Percentiles rank a stretch among this genome's conserved stretches.
These are phyloP conservation scores for Silurus lanzhouensis DNA, from an alignment of 2,797 vertebrate species.

Conservation along the genomic window DNA sequence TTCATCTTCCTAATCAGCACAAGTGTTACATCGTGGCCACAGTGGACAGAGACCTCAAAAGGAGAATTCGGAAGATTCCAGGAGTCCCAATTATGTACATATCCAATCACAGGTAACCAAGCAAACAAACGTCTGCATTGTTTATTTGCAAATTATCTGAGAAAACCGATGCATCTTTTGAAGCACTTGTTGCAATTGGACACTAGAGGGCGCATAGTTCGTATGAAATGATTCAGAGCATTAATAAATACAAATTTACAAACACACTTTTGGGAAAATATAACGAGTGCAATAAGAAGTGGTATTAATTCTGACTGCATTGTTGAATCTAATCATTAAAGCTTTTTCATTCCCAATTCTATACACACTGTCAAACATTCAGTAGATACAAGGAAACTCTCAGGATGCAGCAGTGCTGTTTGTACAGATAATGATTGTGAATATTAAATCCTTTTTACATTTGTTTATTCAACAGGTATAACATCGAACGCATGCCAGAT, in stretches of 20 bases:
- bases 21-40: conserved; percentile 99
- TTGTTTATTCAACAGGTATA: conserved; percentile 79
- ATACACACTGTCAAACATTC: background rate
- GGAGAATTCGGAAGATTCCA: conserved; percentile 93
- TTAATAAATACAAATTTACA: background rate
- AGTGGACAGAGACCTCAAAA: conserved; percentile 94
- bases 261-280: background rate
- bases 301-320: background rate
- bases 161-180: background rate
- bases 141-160: background rate
- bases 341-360: no score
- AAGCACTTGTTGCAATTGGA: background rate
- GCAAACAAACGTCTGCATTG: background rate
- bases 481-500: conserved; percentile 97
- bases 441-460: background rate
- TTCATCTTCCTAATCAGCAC: conserved; percentile 77
- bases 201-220: conserved; percentile 22
- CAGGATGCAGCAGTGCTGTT: background rate
- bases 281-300: background rate
- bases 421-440: background rate
- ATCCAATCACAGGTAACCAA: conserved; percentile 90
- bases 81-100: conserved; percentile 99
- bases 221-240: background rate
- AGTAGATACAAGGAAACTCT: background rate
- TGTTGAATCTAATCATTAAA: background rate